Conservation (phyloP, 2,888 invertebrate genomes). For the Mesopsocus fuscifrons region DNA sequence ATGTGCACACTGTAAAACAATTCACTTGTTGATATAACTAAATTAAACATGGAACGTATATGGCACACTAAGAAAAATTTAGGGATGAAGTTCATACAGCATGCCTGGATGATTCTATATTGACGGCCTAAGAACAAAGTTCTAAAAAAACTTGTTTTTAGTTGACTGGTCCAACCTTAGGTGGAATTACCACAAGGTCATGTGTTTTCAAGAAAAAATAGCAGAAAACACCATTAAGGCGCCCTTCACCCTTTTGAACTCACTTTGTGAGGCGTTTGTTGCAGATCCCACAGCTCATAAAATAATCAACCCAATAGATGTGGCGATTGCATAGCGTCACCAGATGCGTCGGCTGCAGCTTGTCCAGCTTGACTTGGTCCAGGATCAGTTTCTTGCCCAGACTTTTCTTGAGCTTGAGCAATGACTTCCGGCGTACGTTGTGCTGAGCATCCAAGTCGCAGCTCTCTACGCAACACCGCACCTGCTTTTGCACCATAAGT, state of each 20-base stretch:
- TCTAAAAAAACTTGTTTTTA: too few species aligned
- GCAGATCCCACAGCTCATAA: conserved; percentile 59
- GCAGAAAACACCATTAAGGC: too few species aligned
- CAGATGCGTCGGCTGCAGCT: conserved; percentile 1
- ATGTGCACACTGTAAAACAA: conserved; percentile 29
- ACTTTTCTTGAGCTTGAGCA: conserved; percentile 45
- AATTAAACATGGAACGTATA: too few species aligned
- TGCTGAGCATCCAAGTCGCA: conserved; percentile 39
- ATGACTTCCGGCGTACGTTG: conserved; percentile 50
- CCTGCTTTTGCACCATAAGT: conserved; percentile 11
- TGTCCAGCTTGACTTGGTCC: conserved; percentile 1
- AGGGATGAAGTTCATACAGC: too few species aligned
- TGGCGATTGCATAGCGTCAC: conserved; percentile 2
- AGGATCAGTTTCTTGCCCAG: conserved; percentile 31
- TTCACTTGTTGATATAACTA: too few species aligned
- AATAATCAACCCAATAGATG: conserved; percentile 34
- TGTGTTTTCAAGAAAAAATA: too few species aligned
- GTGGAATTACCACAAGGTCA: too few species aligned
- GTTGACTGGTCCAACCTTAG: too few species aligned
- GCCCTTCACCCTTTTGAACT: too few species aligned
- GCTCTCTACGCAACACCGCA: conserved; percentile 40
- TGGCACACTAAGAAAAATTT: too few species aligned
- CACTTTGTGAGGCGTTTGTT: conserved; percentile 54
- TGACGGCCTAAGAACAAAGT: too few species aligned
- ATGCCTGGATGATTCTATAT: too few species aligned